These are phyloP conservation scores for Anser brachyrhynchus DNA, from an alignment of 2,113 vertebrate species.

Conservation along the genomic window DNA sequence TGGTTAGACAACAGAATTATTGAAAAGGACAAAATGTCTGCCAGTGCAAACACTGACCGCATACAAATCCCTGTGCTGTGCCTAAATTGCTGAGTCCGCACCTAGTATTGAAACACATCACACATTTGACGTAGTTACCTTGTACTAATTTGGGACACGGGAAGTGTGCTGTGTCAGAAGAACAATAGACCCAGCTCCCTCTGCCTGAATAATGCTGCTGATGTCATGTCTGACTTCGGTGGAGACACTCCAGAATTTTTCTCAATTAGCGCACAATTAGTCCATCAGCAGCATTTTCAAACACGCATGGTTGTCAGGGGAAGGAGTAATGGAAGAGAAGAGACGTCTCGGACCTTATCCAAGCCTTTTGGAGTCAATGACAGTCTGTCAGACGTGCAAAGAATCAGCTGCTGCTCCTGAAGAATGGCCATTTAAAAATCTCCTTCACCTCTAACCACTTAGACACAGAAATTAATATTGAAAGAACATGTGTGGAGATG, in stretches of 20 bases:
- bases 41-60: background rate
- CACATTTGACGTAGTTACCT: background rate
- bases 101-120: background rate
- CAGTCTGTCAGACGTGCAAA: background rate
- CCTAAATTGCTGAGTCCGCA: background rate
- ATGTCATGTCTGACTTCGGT: background rate
- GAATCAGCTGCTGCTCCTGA: background rate
- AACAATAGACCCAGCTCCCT: background rate
- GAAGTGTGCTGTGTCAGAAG: background rate
- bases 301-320: background rate
- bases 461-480: background rate
- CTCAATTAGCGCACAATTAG: background rate
- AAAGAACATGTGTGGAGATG: background rate
- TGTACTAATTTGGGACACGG: rapidly evolving
- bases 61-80: background rate
- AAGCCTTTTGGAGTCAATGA: background rate
- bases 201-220: background rate
- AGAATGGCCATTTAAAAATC: background rate
- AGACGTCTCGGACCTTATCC: background rate
- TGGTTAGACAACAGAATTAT: background rate
- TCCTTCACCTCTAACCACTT: background rate
- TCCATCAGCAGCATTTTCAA: background rate
- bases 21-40: background rate
- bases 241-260: background rate
- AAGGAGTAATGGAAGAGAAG: background rate